Percentiles rank a stretch among this genome's conserved stretches.
Conservation (phyloP, 2,888 invertebrate genomes). For the Chironomus riparius region DNA sequence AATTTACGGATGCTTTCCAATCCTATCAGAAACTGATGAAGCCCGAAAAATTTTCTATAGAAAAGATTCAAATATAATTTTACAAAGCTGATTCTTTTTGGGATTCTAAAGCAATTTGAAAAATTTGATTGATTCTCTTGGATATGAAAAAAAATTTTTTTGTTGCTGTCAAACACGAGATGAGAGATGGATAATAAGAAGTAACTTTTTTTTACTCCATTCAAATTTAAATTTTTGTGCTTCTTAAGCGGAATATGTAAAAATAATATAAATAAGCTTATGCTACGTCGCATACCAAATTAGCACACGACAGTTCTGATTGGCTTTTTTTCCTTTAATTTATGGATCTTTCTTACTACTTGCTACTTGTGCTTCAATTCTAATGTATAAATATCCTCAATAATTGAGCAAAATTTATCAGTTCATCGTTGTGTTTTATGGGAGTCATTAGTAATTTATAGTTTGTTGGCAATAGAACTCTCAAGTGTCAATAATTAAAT, state of each 20-base stretch:
- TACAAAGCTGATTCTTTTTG: too few relatives aligned
- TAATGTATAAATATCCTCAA: conserved; percentile 18
- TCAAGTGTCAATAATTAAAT: neutral
- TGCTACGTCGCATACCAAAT: conserved; percentile 7
- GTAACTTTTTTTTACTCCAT: neutral
- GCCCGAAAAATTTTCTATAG: too few relatives aligned
- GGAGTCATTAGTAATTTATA: neutral
- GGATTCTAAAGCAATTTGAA: too few relatives aligned
- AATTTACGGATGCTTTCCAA: too few relatives aligned
- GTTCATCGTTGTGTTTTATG: neutral
- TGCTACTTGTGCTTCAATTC: neutral
- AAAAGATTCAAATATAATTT: too few relatives aligned
- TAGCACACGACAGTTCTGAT: conserved; percentile 1
- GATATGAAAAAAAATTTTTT: too few relatives aligned
- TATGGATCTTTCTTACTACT: conserved; percentile 3
- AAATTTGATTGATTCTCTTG: too few relatives aligned
- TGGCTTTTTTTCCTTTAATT: neutral
- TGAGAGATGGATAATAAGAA: neutral
- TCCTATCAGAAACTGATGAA: too few relatives aligned
- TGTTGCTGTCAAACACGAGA: too few relatives aligned
- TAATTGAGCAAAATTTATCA: neutral
- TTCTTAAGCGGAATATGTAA: neutral
- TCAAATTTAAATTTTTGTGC: conserved; percentile 14
- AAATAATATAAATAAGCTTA: conserved; percentile 1
- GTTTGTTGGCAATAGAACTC: neutral